Conservation (phyloP, 2,797 vertebrate species). For the Spheniscus humboldti region DNA sequence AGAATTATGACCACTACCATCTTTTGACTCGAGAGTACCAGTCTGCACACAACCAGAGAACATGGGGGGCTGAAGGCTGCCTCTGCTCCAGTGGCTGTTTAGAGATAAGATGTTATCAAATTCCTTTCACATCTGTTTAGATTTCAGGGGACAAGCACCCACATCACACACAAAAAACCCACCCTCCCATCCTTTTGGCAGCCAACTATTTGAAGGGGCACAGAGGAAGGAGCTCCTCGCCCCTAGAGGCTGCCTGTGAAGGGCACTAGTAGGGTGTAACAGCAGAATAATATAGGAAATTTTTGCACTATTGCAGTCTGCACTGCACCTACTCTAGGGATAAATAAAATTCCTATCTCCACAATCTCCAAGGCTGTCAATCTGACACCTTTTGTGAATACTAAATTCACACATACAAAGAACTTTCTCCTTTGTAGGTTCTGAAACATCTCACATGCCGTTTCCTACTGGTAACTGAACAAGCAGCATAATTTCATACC, state of each 20-base stretch:
- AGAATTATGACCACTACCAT: not conserved
- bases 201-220: not conserved
- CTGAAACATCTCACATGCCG: not conserved
- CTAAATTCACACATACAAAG: conserved; percentile 57
- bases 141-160: conserved; percentile 5
- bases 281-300: not conserved
- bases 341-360: conserved; percentile 50
- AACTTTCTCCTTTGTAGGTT: conserved; percentile 58
- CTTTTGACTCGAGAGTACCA: not conserved
- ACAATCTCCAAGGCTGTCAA: conserved; percentile 43
- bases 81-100: not conserved
- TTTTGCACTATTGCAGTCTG: conserved; percentile 13
- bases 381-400: conserved; percentile 60
- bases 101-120: not conserved
- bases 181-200: not conserved
- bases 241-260: not conserved
- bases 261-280: not conserved
- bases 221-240: not conserved
- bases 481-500: conserved; percentile 50
- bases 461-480: conserved; percentile 48
- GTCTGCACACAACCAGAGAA: not conserved
- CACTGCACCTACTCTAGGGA: conserved; percentile 29
- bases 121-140: not conserved
- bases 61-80: not conserved
- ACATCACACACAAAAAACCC: not conserved